Evolutionary conservation across 2,888 invertebrate genomes (phyloP).

Genomic region (Tenthredo distinguenda): DNA sequence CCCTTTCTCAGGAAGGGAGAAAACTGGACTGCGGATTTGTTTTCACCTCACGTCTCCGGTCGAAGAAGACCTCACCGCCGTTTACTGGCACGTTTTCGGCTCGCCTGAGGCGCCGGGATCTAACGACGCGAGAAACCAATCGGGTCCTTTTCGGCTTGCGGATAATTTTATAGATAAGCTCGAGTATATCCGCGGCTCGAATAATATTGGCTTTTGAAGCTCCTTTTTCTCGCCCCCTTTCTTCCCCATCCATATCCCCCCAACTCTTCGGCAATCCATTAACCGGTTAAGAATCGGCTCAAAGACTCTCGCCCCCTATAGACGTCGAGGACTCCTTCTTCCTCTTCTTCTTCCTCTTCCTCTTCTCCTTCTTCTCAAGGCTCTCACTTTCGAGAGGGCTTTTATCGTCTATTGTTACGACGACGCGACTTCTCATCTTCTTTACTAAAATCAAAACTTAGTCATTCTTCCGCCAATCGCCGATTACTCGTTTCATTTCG

Average conservation of each 20-base stretch:
- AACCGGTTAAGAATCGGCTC: slow-evolving; percentile 40
- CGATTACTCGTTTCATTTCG: slow-evolving; percentile 3
- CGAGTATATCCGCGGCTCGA: not conserved
- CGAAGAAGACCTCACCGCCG: slow-evolving; percentile 38
- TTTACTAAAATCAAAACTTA: slow-evolving; percentile 26
- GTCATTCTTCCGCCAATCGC: not conserved
- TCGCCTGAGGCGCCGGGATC: slow-evolving; percentile 33
- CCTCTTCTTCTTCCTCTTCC: not conserved
- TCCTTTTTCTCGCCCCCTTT: not conserved
- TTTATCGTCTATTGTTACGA: slow-evolving; percentile 44
- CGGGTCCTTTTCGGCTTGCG: slow-evolving; percentile 34
- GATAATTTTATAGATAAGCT: slow-evolving; percentile 44
- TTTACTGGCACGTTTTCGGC: slow-evolving; percentile 39
- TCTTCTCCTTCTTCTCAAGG: slow-evolving; percentile 1
- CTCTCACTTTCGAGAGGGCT: slow-evolving; percentile 10
- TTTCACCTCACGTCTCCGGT: slow-evolving; percentile 34
- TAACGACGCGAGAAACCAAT: slow-evolving; percentile 44
- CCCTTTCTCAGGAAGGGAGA: not conserved
- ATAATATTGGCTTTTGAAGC: slow-evolving; percentile 30
- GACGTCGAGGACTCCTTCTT: slow-evolving; percentile 10
- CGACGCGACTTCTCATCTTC: not conserved
- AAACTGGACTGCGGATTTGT: slow-evolving; percentile 36
- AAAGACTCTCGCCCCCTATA: not conserved
- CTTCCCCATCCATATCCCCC: not conserved
- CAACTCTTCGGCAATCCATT: slow-evolving; percentile 37